Evolutionary conservation across 2,797 vertebrate species (phyloP), one percentile per base, ranked within the genome.

Genomic region (Coccyzus lansbergi): DNA sequence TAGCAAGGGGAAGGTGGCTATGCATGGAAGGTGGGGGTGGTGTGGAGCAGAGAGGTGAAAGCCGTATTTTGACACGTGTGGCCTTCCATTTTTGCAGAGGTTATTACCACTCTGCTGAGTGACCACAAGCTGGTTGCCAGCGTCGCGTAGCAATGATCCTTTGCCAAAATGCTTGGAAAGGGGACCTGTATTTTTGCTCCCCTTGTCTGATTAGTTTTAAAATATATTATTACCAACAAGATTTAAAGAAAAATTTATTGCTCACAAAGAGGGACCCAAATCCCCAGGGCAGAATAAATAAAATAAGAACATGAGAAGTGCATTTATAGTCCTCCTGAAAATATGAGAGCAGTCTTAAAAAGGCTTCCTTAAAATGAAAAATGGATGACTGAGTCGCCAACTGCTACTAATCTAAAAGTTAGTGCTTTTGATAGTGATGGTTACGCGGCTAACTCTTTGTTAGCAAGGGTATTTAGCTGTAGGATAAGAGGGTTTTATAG

Each of bases 271-370:
- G 95, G 93, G 92, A 95, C 90, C 62, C 63, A 92, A 94, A 92
- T 97, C 96, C 91, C 95, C 52, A 62, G 96, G 97, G 98, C 94
- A 95, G 91, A 97, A 96, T 97, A 98, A 98, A 97, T 96, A 96
- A 97, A 97, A 96, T 93, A 95, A 97, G 98, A 97, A 97, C 97
- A 97, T 83, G 96, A 97, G 96, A 97, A 96, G 90, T 97, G 96
- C 97, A 97, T 97, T 98, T 97, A 97, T 70, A 72, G 95, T 92
- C 93, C 95, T 97, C 94, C 92, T 62, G 58, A 97, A 98, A 97
- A 97, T 97, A 97, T 96, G 94, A 97, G 95, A 88, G 90, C 92
- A 97, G 91, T 94, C 93, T 97, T 97, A 97, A 97, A 96, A 97
- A 97, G 94, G 92, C 88, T 96, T 97, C 95, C 93, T 97, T 96